phyloP scores from a whole-genome alignment of 2,888 invertebrate genomes.

The Dasysyrphus tricinctus region DNA sequence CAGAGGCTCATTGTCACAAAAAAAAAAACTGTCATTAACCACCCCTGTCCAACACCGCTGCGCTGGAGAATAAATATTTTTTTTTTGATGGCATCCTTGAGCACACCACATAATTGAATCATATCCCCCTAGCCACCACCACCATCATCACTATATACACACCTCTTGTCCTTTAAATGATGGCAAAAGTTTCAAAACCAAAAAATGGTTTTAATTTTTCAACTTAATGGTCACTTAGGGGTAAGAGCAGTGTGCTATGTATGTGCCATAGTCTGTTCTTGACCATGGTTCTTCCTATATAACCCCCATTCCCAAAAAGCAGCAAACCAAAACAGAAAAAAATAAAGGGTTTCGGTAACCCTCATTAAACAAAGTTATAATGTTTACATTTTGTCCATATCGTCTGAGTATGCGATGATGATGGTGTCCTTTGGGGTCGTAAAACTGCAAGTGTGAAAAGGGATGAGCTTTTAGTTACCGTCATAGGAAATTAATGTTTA shows the following conservation, averaged over 20 bases:
- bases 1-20: too few relatives aligned
- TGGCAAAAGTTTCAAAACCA: slow-evolving; percentile 70
- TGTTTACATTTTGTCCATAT: slow-evolving; percentile 59
- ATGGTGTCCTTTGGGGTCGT: slow-evolving; percentile 33
- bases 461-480: slow-evolving; percentile 62
- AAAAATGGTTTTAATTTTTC: slow-evolving; percentile 76
- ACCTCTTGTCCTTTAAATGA: slow-evolving; percentile 53
- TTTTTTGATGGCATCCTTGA: slow-evolving; percentile 16
- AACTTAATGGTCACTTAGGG: slow-evolving; percentile 75
- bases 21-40: neutral
- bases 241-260: slow-evolving; percentile 32
- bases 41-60: neutral
- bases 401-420: slow-evolving; percentile 2
- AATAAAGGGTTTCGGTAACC: slow-evolving; percentile 58
- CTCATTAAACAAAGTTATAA: slow-evolving; percentile 75
- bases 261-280: neutral
- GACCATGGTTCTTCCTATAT: neutral
- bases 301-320: neutral
- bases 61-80: neutral
- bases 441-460: slow-evolving; percentile 52
- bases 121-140: slow-evolving; percentile 52
- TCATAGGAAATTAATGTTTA: slow-evolving; percentile 68
- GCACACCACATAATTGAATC: slow-evolving; percentile 70
- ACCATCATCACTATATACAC: slow-evolving; percentile 2
- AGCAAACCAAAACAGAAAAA: slow-evolving; percentile 25